Percentiles rank a stretch among this genome's conserved stretches.
Conservation (phyloP, 2,797 vertebrate genomes). For the Bovichtus diacanthus region DNA sequence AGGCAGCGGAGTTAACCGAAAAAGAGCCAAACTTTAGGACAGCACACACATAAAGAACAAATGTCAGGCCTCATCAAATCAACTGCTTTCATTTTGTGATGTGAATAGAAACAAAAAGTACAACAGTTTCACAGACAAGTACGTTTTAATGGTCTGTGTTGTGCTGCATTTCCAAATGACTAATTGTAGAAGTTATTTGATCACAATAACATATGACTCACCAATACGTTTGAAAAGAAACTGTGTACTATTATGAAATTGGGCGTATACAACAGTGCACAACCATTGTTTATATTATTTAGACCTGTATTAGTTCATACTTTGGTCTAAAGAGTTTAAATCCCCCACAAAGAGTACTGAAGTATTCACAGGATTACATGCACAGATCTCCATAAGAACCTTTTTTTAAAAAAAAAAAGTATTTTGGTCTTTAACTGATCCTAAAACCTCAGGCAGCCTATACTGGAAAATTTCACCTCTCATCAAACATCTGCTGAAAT, state of each 20-base stretch:
- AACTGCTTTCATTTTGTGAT: fast-evolving
- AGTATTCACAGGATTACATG: background rate
- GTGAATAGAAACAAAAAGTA: background rate
- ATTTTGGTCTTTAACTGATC: slow-evolving; percentile 5
- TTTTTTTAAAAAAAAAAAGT: slow-evolving; percentile 2
- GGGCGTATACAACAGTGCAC: background rate
- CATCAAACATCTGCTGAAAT: slow-evolving; percentile 70
- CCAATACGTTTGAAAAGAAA: fast-evolving
- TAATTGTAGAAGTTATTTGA: background rate
- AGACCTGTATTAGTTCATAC: background rate
- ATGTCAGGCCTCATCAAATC: fast-evolving
- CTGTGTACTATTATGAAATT: no score
- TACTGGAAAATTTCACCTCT: slow-evolving; percentile 57
- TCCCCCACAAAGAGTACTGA: background rate
- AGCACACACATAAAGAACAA: background rate
- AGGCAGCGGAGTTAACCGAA: background rate
- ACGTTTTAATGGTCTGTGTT: background rate
- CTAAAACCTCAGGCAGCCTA: slow-evolving; percentile 27
- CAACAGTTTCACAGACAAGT: background rate
- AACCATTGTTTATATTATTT: no score
- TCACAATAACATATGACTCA: background rate
- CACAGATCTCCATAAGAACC: background rate
- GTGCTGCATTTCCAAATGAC: slow-evolving; percentile 15
- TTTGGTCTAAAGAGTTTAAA: background rate
- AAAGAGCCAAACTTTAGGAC: fast-evolving